Percentiles rank a stretch among this genome's conserved stretches.
Conservation (phyloP, 1,140 invertebrate species). For the Papilio xuthus region DNA sequence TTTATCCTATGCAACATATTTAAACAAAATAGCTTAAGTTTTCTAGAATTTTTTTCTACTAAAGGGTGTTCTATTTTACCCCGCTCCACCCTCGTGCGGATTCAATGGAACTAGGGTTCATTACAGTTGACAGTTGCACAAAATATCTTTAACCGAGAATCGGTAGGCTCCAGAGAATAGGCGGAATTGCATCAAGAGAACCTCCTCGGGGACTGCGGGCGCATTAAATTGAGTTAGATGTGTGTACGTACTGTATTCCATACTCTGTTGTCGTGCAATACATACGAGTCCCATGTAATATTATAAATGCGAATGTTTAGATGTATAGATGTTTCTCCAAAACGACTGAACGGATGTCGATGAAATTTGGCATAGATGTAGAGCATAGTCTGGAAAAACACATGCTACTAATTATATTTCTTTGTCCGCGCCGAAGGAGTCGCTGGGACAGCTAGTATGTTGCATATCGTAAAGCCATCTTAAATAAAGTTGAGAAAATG, state of each 20-base stretch:
- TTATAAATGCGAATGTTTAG: no score
- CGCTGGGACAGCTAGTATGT: no score
- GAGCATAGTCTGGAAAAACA: no score
- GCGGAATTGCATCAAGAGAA: slow-evolving; percentile 30
- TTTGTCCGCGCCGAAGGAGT: no score
- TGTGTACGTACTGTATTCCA: not conserved
- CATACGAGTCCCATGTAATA: not conserved
- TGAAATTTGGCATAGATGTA: no score
- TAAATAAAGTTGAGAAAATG: no score
- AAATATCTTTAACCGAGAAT: slow-evolving; percentile 34
- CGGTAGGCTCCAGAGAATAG: slow-evolving; percentile 34
- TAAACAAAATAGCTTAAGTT: not conserved
- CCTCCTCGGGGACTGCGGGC: slow-evolving; percentile 26
- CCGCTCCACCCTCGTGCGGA: slow-evolving; percentile 19
- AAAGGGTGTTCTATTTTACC: slow-evolving; percentile 22
- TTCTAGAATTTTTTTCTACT: not conserved
- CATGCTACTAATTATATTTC: no score
- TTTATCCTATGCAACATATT: not conserved
- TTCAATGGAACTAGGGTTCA: slow-evolving; percentile 33
- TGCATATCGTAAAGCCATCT: no score
- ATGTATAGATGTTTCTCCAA: no score
- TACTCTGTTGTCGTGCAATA: not conserved
- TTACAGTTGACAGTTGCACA: slow-evolving; percentile 38
- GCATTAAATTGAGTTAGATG: slow-evolving; percentile 32
- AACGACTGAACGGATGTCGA: no score